Evolutionary conservation across 2,797 vertebrate species (phyloP).

Genomic region (Acomys russatus): DNA sequence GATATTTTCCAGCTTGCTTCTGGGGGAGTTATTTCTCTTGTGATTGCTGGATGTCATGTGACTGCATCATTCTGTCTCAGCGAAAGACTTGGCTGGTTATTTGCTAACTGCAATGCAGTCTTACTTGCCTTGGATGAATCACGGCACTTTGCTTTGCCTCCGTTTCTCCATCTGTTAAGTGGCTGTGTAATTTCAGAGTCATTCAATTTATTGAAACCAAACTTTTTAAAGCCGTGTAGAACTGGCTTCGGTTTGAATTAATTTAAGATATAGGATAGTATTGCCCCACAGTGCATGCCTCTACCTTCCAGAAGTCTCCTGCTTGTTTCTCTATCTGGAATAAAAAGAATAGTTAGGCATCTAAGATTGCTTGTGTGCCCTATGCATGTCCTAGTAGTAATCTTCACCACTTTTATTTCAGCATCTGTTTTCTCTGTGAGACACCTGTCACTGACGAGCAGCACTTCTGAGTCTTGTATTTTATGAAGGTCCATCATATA

Average conservation of each 20-base stretch:
- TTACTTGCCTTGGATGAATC: conserved; percentile 40
- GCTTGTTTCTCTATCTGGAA: not conserved
- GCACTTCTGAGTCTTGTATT: conserved; percentile 37
- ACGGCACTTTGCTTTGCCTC: conserved; percentile 35
- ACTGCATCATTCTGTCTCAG: not conserved
- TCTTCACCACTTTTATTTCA: conserved; percentile 42
- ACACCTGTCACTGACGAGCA: conserved; percentile 70
- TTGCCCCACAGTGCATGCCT: conserved; percentile 42
- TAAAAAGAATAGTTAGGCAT: conserved; percentile 48
- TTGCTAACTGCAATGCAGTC: conserved; percentile 22
- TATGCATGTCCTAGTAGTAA: conserved; percentile 40
- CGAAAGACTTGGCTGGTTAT: conserved; percentile 43
- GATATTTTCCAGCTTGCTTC: conserved; percentile 54
- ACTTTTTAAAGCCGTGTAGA: conserved; percentile 64
- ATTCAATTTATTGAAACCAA: conserved; percentile 58
- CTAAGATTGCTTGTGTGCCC: conserved; percentile 54
- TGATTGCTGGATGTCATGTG: conserved; percentile 48
- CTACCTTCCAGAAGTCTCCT: conserved; percentile 14
- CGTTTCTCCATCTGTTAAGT: conserved; percentile 66
- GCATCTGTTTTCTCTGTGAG: conserved; percentile 69
- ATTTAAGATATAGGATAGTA: conserved; percentile 58
- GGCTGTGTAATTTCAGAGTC: conserved; percentile 65
- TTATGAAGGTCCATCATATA: conserved; percentile 54
- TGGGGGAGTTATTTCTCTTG: not conserved
- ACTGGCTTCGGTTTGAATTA: conserved; percentile 43